Base-by-base conservation (phyloP, 2,888 invertebrate species). In the Drosophila neutralis region DNA sequence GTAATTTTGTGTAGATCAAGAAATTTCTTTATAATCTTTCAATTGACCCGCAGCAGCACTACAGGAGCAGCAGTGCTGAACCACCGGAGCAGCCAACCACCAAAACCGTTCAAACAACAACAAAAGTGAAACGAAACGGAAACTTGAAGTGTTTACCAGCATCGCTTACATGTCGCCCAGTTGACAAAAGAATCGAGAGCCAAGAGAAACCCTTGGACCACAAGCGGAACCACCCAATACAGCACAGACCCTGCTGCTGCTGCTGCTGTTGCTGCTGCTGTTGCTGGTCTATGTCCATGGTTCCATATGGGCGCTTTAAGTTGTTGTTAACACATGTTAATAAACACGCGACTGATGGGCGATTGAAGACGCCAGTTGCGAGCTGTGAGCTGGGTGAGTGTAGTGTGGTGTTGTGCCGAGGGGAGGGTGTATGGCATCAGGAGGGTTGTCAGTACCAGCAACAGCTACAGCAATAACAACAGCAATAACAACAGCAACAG, bases 291-390 rank as follows among this genome's bases (percentile, higher is more conserved):
- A 27, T 56, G 31, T 31, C 36, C 56, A 42, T 13, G 33, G 49
- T 70, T 85, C 79, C 89, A 83, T 90, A 90, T 84, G 85, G 86
- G 73, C 81, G 81, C 90, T 88, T 90, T 90, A 88, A 86, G 91
- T 87, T 91, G 86, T 91, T 91, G 87, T 90, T 91, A 87, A 90
- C 87, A 90, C 87, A 87, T 91, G 87, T 87, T 87, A 91, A 90
- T 87, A 87, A 87, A 87, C 91, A 87, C 87, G 87, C 83, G 87
- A 78, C 82, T 64, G 62, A 53, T 65, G 64, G 68, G 60, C 57
- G 48, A 74, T 35, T 40, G 64, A 63, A 54, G 63, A 52, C 42
- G 59, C n/a, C 40, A 27, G 48, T 42, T 52, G 54, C n/a, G 27
- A 49, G 53, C 35, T 54, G 33, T 13, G 33, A 40, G 53, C 35